Base-by-base conservation (phyloP, 2,797 vertebrate genomes). In the Cyprinodon diabolis region DNA sequence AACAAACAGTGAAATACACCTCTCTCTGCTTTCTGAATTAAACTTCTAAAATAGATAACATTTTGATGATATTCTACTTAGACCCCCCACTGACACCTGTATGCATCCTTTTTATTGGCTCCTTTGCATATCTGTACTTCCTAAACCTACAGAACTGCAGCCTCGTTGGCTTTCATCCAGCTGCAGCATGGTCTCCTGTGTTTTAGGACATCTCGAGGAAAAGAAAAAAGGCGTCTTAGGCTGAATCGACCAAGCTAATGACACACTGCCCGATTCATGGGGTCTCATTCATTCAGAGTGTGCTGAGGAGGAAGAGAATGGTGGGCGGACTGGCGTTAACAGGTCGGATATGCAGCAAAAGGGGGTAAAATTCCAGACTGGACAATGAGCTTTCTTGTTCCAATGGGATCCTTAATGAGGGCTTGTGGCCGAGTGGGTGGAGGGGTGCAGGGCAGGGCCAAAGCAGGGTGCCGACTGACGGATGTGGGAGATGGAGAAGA, bases 351-450 rank as follows among this genome's bases (percentile, higher is more conserved):
- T 86, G 90, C 88, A 78, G 87, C 74, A 75, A 90, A 77, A 90
- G 86, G 78, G 85, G 82, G 75, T 89, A 83, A 89, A 92, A 94
- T 94, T 93, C 89, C 90, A 74, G 68, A 66, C 81, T 6, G 66
- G 82, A 95, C 94, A 95, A 95, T 94, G 85, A 87, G 74, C 48
- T 78, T 87, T 88, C 92, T 95, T 95, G 94, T 95, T 94, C 89
- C 91, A 82, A 84, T 85, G 89, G 90, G 90, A 81, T 90, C 88
- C 86, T 92, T 95, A 92, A 94, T 95, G 92, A 94, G 86, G 90
- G 91, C 85, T 84, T 80, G 90, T 88, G 80, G 79, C 88, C 76
- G 89, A 71, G 89, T 86, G 87, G 90, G 88, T 69, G 51, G 84
- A 86, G 88, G 58, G 89, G 84, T 77, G 88, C 81, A 84, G 85